phyloP scores from a whole-genome alignment of 1,140 invertebrate species.

The Heliconius hermathena region DNA sequence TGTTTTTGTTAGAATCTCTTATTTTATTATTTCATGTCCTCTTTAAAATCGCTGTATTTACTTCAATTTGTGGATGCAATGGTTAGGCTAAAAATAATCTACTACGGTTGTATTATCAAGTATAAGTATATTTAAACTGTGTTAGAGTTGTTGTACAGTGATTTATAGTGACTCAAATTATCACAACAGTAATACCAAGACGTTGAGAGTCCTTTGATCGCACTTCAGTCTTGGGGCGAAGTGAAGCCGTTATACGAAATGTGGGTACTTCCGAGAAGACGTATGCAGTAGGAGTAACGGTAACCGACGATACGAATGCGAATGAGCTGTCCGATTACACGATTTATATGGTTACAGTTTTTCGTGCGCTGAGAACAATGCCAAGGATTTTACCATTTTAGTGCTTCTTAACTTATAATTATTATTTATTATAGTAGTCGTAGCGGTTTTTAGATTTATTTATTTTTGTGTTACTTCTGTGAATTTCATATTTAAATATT shows the following conservation, averaged over 20 bases:
- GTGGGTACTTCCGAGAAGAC: constrained; percentile 31
- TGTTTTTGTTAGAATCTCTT: neutral
- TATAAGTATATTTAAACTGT: neutral
- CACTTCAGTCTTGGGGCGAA: constrained; percentile 25
- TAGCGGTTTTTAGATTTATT: neutral
- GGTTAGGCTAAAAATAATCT: neutral
- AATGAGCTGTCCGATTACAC: constrained; percentile 13
- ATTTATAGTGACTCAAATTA: constrained; percentile 13
- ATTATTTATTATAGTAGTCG: neutral
- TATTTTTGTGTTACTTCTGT: neutral
- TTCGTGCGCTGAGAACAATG: constrained; percentile 13
- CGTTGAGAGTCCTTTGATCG: constrained; percentile 37
- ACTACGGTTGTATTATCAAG: neutral
- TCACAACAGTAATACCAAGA: constrained; percentile 14
- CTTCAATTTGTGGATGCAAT: too few species aligned
- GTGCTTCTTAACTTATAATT: neutral
- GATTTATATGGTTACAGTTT: constrained; percentile 15
- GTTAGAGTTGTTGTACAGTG: neutral
- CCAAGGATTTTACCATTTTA: constrained; percentile 14
- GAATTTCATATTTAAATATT: neutral
- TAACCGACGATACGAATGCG: constrained; percentile 20
- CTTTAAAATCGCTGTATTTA: neutral
- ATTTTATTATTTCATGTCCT: neutral
- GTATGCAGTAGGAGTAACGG: constrained; percentile 32
- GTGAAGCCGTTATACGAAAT: constrained; percentile 18